phyloP scores from a whole-genome alignment of 2,113 vertebrate genomes.

The Mixornis gularis region DNA sequence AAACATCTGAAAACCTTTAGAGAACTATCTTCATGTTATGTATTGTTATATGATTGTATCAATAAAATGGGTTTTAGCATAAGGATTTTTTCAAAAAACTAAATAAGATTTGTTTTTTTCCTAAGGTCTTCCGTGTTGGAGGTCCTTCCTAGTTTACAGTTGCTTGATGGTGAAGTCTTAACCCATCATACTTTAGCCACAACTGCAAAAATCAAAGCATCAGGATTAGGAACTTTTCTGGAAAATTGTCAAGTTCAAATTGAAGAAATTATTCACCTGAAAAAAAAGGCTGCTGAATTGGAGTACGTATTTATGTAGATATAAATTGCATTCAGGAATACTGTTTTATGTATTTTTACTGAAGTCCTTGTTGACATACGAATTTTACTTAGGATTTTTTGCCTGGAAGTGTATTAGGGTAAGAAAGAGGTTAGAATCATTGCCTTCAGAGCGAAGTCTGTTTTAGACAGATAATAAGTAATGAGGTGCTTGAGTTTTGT shows the following conservation, averaged over 20 bases:
- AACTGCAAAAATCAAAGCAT: constrained; percentile 15
- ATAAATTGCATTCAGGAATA: not conserved
- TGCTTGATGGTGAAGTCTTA: constrained; percentile 72
- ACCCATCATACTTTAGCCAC: not conserved
- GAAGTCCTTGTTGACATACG: not conserved
- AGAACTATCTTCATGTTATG: not conserved
- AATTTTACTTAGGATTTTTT: not conserved
- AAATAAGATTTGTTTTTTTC: not conserved
- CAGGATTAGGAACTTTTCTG: constrained; percentile 67
- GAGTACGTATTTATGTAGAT: constrained; percentile 66
- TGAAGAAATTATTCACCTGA: constrained; percentile 67
- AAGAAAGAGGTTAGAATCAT: not conserved
- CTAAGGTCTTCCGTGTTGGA: constrained; percentile 73
- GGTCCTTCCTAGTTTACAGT: constrained; percentile 70
- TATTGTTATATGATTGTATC: not conserved
- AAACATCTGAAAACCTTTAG: not conserved
- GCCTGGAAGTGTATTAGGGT: not conserved
- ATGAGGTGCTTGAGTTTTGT: not conserved
- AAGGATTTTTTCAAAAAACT: not conserved
- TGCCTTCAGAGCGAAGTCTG: not conserved
- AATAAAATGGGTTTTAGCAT: not conserved
- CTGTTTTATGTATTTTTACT: not conserved
- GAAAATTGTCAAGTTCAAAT: constrained; percentile 81
- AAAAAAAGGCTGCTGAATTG: constrained; percentile 59
- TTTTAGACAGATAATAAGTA: not conserved